phyloP scores from a whole-genome alignment of 2,113 vertebrate genomes.

The Myrmecobius fasciatus region DNA sequence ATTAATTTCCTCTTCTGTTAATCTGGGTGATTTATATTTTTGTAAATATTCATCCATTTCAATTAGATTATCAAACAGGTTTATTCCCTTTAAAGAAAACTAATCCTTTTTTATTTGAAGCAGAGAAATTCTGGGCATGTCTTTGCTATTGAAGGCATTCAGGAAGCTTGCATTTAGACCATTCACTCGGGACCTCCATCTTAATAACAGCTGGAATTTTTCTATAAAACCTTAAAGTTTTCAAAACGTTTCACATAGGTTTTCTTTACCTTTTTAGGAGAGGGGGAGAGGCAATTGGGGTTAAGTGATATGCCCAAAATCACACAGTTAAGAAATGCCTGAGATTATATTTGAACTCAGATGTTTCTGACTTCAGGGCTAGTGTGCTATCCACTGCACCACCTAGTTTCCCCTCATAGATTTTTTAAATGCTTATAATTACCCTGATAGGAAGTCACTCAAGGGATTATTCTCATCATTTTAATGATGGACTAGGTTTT shows the following conservation, averaged over 20 bases:
- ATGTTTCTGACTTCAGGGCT: too few species aligned
- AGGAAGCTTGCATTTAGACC: background rate
- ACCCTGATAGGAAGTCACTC: background rate
- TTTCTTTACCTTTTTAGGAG: background rate
- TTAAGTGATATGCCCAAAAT: too few species aligned
- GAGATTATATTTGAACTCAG: too few species aligned
- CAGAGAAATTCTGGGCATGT: background rate
- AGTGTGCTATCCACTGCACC: too few species aligned
- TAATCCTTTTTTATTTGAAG: background rate
- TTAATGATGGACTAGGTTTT: background rate
- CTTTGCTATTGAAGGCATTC: background rate
- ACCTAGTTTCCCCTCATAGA: background rate
- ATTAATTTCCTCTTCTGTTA: too few species aligned
- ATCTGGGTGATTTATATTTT: too few species aligned
- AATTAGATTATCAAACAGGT: background rate
- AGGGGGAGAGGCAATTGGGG: too few species aligned
- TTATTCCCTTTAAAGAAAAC: background rate
- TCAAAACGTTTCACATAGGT: background rate
- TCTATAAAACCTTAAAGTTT: background rate
- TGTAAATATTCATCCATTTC: too few species aligned
- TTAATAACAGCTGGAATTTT: background rate
- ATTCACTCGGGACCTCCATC: background rate
- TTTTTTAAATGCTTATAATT: background rate
- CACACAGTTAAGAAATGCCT: too few species aligned
- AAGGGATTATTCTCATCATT: background rate